phyloP scores from a whole-genome alignment of 2,797 vertebrate genomes.

The Orestias chungarensis region DNA sequence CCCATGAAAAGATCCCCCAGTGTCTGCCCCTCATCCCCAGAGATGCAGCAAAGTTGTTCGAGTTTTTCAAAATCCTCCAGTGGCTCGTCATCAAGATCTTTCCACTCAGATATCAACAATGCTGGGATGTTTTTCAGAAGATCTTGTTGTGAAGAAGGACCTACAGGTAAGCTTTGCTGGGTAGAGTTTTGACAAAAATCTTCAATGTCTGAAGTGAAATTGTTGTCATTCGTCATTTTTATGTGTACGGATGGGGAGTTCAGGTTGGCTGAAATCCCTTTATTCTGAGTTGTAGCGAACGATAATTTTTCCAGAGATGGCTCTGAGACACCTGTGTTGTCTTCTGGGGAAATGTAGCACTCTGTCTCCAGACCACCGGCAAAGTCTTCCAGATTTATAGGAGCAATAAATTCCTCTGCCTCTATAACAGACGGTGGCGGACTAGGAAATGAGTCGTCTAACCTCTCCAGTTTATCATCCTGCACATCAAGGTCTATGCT shows the following conservation, averaged over 20 bases:
- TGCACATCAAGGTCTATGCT: slow-evolving; percentile 77
- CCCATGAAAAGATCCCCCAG: slow-evolving; percentile 80
- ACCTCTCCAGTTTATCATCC: slow-evolving; percentile 78
- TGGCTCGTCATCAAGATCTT: slow-evolving; percentile 83
- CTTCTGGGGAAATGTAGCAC: slow-evolving; percentile 44
- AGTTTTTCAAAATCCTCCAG: slow-evolving; percentile 86
- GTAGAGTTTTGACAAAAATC: slow-evolving; percentile 49
- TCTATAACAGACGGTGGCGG: slow-evolving; percentile 75
- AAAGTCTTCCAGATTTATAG: slow-evolving; percentile 72
- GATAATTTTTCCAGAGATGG: slow-evolving; percentile 41
- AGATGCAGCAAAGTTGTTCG: slow-evolving; percentile 83
- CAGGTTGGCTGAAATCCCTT: slow-evolving; percentile 77
- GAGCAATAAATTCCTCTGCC: slow-evolving; percentile 68
- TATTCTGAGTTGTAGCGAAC: slow-evolving; percentile 66
- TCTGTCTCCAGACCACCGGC: slow-evolving; percentile 55
- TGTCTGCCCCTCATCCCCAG: slow-evolving; percentile 81
- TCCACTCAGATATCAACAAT: slow-evolving; percentile 86
- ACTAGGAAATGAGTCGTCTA: slow-evolving; percentile 79
- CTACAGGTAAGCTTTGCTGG: slow-evolving; percentile 50
- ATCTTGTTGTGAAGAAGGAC: slow-evolving; percentile 59
- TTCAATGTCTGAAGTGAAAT: slow-evolving; percentile 44
- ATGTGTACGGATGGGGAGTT: slow-evolving; percentile 65
- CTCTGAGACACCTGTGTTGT: slow-evolving; percentile 48
- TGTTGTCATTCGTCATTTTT: slow-evolving; percentile 56
- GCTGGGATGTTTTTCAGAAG: slow-evolving; percentile 79